Evolutionary conservation across 2,797 vertebrate species (phyloP).

Genomic region (Spinus olivaceus): DNA sequence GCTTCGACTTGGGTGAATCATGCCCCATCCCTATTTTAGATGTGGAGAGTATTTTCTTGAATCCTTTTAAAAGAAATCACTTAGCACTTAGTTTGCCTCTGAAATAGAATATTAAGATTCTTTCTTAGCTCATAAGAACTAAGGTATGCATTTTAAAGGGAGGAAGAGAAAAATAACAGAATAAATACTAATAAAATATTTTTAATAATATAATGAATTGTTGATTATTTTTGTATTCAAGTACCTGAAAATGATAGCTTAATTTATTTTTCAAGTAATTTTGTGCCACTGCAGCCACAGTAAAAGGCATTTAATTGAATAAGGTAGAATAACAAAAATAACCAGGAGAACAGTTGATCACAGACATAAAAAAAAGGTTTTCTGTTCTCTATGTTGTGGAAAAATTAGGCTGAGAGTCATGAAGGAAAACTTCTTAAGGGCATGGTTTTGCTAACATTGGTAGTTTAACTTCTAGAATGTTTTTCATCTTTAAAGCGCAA

Average conservation of each 20-base stretch:
- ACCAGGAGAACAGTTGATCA: neutral
- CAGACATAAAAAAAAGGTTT: neutral
- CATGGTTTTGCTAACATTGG: neutral
- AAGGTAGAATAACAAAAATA: neutral
- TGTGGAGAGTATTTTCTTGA: neutral
- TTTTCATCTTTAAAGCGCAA: neutral
- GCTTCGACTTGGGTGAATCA: neutral
- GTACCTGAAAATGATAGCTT: neutral
- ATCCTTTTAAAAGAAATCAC: neutral
- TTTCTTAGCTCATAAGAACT: neutral
- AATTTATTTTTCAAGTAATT: neutral
- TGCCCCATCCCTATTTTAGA: rapidly evolving
- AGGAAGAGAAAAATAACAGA: neutral
- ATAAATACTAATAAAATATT: neutral
- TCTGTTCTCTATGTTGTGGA: neutral
- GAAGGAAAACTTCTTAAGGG: neutral
- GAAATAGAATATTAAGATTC: neutral
- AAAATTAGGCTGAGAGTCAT: neutral
- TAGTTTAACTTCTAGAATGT: neutral
- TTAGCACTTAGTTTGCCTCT: neutral
- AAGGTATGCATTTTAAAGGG: neutral
- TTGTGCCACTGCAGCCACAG: neutral
- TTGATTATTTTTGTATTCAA: neutral
- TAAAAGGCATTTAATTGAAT: neutral
- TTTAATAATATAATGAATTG: neutral